Evolutionary conservation across 2,797 vertebrate genomes (phyloP), one percentile per base, ranked within the genome.

Genomic region (Macroramphosus scolopax): DNA sequence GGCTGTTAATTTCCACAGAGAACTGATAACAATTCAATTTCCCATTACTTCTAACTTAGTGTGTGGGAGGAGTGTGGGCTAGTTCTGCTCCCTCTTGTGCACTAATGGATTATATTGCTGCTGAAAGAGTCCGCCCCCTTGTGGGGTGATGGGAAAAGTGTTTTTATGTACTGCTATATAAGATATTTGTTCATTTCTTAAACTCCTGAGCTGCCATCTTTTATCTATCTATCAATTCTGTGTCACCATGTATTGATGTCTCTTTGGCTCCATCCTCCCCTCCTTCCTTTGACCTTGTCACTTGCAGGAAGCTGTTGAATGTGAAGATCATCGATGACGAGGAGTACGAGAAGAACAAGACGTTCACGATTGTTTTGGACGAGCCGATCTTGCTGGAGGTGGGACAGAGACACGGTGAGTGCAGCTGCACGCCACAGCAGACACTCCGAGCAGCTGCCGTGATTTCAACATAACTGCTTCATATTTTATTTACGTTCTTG

Each of bases 271-370:
- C 22, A 13, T 37, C 44, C 8, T 44, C 18, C 39, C 15, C 34
- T 38, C 36, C 6, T 32, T n/a, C 13, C 15, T 2, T 53, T 24
- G 17, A 3, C 4, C 58, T 37, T 72, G 25, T n/a, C n/a, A n/a
- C n/a, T n/a, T n/a, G n/a, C 54, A 93, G 92, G 91, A 92, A 92
- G 75, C 67, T 91, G 68, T 70, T 94, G 38, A 92, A 93, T 31
- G 91, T 94, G 54, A 90, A 92, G 78, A 87, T 94, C 55, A 93
- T 94, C 8, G 92, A 94, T 3, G 92, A 94, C 2, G 92, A 93
- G 65, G 92, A 93, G 67, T 94, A 93, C 2, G 92, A 94, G 80
- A 94, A 94, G 78, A 94, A 94, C 71, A 94, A 94, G 82, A 92
- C 82, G 7, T 93, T 94, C 73, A 86, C 81, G 0, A 80, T 94